phyloP scores from a whole-genome alignment of 2,888 invertebrate species.

The Lithophane semibrunnea region DNA sequence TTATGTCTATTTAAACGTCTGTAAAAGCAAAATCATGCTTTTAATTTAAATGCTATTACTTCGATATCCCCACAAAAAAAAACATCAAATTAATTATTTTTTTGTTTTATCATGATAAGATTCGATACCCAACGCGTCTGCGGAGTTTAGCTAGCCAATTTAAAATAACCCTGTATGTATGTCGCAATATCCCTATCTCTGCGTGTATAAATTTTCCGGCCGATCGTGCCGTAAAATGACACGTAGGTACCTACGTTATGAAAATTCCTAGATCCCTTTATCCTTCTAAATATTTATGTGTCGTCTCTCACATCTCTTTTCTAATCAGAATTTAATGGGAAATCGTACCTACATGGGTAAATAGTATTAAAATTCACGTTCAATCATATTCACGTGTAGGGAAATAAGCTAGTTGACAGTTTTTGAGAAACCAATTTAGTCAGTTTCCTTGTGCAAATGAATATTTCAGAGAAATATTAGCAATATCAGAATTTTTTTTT shows the following conservation, averaged over 20 bases:
- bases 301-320: conserved; percentile 5
- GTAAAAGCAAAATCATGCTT: conserved; percentile 7
- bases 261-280: conserved; percentile 59
- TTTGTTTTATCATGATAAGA: too few species aligned
- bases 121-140: too few species aligned
- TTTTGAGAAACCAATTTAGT: not conserved
- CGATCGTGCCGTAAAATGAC: conserved; percentile 42
- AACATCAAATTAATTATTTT: too few species aligned
- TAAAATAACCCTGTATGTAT: not conserved
- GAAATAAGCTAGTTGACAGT: not conserved
- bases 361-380: not conserved
- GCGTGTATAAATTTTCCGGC: conserved; percentile 36
- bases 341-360: not conserved
- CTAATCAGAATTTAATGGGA: conserved; percentile 8
- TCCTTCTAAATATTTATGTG: conserved; percentile 46
- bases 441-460: not conserved
- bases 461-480: not conserved
- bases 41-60: not conserved
- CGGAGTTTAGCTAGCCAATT: too few species aligned
- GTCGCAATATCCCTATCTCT: conserved; percentile 27
- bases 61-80: too few species aligned
- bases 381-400: not conserved
- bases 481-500: not conserved
- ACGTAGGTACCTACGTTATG: conserved; percentile 42
- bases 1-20: not conserved